Evolutionary conservation across 2,888 invertebrate genomes (phyloP), one percentile per base, ranked within the genome.

Genomic region (Hydropsyche betteni): DNA sequence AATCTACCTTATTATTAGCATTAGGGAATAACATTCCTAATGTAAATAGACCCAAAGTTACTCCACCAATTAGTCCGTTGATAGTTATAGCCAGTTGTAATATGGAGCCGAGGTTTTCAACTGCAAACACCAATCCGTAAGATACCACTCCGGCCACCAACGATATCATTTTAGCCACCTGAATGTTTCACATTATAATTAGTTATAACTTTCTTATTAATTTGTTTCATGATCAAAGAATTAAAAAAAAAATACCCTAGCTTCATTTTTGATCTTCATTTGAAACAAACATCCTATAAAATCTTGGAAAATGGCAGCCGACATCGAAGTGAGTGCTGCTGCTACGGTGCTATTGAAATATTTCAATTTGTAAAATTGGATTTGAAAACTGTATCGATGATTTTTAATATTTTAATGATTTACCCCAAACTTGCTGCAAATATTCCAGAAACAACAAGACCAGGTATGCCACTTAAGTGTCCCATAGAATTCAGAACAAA

Each of bases 391-490:
- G 68, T 38, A 38, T 5, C 34, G 0, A 68, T 44, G n/a, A 12
- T 38, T 38, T 14, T 5, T 10, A 14, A 14, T 44, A 38, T 16
- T 12, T 38, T 50, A 52, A 24, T 24, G 24, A 24, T 85, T 82
- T 88, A 97, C 96, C 97, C 97, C 80, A 98, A 90, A 81, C 97
- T 97, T 0, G 97, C 98, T 55, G 97, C 96, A 84, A 98, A 98
- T 77, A 98, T 94, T 24, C 97, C 97, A 4, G 98, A 95, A 0
- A 98, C 97, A 84, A 98, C 98, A 81, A 98, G 91, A 2, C 98
- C 97, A 0, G 97, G 93, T 1, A 97, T 86, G 0, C 97, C 96
- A 50, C 89, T 90, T 52, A 92, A 86, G 69, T 89, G 83, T 0
- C 94, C 94, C 82, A 97, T 89, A 77, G 92, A 90, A 77, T 92